phyloP scores from a whole-genome alignment of 2,113 vertebrate genomes.

The Archocentrus centrarchus region DNA sequence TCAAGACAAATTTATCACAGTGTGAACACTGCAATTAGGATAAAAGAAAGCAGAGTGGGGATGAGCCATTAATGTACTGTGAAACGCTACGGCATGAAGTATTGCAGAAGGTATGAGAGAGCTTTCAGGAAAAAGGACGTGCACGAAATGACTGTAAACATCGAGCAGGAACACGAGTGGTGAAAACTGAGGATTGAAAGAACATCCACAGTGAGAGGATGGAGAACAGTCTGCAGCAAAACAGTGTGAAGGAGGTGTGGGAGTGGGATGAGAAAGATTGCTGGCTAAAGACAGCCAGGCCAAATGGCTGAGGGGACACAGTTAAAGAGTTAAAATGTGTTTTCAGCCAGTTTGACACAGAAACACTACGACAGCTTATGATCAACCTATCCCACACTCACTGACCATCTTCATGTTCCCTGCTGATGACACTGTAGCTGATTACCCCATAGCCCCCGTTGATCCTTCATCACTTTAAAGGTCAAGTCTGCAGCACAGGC shows the following conservation, averaged over 20 bases:
- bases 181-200: conserved; percentile 48
- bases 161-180: conserved; percentile 34
- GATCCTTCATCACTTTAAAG: conserved; percentile 60
- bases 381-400: conserved; percentile 34
- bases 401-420: conserved; percentile 24
- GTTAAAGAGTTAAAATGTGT: conserved; percentile 41
- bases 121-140: background rate
- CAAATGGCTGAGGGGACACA: conserved; percentile 66
- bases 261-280: conserved; percentile 73
- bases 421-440: conserved; percentile 37
- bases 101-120: background rate
- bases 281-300: conserved; percentile 61
- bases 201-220: conserved; percentile 65
- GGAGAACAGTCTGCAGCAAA: conserved; percentile 65
- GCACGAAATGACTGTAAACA: conserved; percentile 19
- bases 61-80: conserved; percentile 8
- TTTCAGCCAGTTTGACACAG: conserved; percentile 46
- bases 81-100: background rate
- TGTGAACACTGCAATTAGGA: background rate
- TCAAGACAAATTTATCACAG: conserved; percentile 31
- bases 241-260: conserved; percentile 76
- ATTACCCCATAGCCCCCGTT: conserved; percentile 46
- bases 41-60: background rate
- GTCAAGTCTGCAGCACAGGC: conserved; percentile 39
- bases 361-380: conserved; percentile 38